Conservation (phyloP, 2,888 invertebrate genomes). For the Nemurella pictetii region DNA sequence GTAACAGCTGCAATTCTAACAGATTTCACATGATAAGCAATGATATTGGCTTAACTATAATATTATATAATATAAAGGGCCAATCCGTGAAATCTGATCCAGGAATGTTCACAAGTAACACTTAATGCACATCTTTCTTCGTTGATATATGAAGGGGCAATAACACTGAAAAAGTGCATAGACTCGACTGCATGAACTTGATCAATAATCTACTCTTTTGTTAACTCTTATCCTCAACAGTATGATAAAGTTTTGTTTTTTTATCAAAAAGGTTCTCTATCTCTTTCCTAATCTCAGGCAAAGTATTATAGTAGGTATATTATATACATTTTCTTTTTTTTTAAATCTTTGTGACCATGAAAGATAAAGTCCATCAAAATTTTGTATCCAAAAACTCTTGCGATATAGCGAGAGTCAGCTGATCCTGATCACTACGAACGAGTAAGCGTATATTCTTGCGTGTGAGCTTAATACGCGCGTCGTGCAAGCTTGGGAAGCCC, state of each 20-base stretch:
- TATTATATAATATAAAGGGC: constrained; percentile 42
- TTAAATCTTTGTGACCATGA: constrained; percentile 45
- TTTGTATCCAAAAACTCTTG: constrained; percentile 45
- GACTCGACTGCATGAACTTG: constrained; percentile 43
- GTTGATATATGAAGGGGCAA: constrained; percentile 45
- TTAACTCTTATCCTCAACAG: constrained; percentile 46
- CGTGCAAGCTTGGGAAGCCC: background rate
- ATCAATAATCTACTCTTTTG: constrained; percentile 44
- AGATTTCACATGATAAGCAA: constrained; percentile 44
- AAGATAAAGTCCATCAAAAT: constrained; percentile 45
- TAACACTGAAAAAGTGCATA: constrained; percentile 44
- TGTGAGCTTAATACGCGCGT: background rate
- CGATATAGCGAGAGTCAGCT: constrained; percentile 43
- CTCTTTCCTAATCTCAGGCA: constrained; percentile 46
- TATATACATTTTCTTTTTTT: constrained; percentile 44
- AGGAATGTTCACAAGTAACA: constrained; percentile 45
- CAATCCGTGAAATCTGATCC: constrained; percentile 43
- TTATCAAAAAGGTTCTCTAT: constrained; percentile 45
- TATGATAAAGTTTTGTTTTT: constrained; percentile 45
- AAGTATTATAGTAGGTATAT: constrained; percentile 41
- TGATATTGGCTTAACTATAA: constrained; percentile 41
- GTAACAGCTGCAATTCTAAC: constrained; percentile 44
- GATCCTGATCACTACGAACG: constrained; percentile 40
- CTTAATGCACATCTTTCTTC: constrained; percentile 44
- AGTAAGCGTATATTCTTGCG: constrained; percentile 8